phyloP scores from a whole-genome alignment of 2,113 vertebrate species.

The Columbina picui region DNA sequence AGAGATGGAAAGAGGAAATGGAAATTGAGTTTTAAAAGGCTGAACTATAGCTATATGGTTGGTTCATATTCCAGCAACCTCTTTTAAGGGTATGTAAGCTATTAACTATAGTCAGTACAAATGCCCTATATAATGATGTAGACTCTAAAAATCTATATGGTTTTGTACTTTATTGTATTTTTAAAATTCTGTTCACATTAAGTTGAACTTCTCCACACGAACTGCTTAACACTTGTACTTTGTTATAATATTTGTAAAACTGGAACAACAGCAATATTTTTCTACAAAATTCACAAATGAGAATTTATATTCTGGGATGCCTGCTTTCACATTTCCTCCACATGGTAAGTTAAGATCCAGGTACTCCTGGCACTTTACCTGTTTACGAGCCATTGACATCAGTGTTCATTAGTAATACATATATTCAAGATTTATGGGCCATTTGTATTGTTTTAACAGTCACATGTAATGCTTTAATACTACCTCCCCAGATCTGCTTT shows the following conservation, averaged over 20 bases:
- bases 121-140: rapidly evolving
- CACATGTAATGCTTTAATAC: neutral
- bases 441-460: neutral
- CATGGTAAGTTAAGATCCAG: neutral
- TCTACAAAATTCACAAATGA: neutral
- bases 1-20: neutral
- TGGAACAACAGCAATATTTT: neutral
- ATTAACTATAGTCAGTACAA: neutral
- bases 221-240: neutral
- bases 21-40: neutral
- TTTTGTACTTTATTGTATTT: neutral
- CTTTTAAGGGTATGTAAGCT: neutral
- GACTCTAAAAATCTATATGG: neutral
- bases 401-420: neutral
- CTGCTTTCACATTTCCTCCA: neutral
- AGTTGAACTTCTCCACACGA: neutral
- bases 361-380: neutral
- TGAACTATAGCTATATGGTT: neutral
- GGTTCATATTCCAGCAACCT: neutral
- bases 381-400: neutral
- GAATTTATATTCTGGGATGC: neutral
- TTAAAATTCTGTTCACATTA: neutral
- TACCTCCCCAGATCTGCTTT: neutral
- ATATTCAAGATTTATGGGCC: neutral
- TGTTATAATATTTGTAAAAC: neutral